Conservation (phyloP, 1,140 invertebrate species). For the Trachymyrmex cornetzi region DNA sequence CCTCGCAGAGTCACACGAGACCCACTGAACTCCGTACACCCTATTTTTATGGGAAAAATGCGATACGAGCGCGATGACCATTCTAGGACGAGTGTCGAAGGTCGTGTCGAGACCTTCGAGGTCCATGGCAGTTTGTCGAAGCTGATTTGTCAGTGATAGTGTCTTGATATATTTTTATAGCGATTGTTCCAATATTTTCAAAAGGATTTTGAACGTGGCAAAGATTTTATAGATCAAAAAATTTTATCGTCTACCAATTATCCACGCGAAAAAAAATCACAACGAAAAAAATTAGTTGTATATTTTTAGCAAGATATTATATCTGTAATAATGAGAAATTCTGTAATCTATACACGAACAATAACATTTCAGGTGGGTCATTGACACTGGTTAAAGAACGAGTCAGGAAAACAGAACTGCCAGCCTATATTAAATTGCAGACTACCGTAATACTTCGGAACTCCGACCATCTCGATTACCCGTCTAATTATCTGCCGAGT, state of each 20-base stretch:
- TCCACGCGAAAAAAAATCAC: neutral
- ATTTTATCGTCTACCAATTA: neutral
- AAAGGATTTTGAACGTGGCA: neutral
- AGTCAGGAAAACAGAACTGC: constrained; percentile 12
- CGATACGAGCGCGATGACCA: neutral
- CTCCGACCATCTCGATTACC: constrained; percentile 82
- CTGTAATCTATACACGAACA: constrained; percentile 43
- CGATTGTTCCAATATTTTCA: neutral
- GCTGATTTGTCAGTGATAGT: neutral
- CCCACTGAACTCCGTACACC: constrained; percentile 45
- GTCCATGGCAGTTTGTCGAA: neutral
- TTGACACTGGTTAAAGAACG: constrained; percentile 17
- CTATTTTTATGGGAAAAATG: constrained; percentile 80
- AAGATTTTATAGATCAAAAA: neutral
- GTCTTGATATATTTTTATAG: neutral
- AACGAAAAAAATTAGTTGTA: neutral
- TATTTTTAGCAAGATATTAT: neutral
- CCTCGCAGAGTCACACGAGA: constrained; percentile 78
- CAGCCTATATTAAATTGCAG: constrained; percentile 72
- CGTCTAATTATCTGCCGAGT: constrained; percentile 84
- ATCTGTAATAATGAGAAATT: neutral
- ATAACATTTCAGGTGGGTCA: constrained; percentile 75
- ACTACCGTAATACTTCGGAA: constrained; percentile 75
- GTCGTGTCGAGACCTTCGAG: constrained; percentile 32
- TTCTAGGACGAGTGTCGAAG: constrained; percentile 33